A percentile compares a stretch with the other conserved stretches of the same genome.
Conservation (phyloP, 92 coral and sea anemone species). For the Desmophyllum pertusum region DNA sequence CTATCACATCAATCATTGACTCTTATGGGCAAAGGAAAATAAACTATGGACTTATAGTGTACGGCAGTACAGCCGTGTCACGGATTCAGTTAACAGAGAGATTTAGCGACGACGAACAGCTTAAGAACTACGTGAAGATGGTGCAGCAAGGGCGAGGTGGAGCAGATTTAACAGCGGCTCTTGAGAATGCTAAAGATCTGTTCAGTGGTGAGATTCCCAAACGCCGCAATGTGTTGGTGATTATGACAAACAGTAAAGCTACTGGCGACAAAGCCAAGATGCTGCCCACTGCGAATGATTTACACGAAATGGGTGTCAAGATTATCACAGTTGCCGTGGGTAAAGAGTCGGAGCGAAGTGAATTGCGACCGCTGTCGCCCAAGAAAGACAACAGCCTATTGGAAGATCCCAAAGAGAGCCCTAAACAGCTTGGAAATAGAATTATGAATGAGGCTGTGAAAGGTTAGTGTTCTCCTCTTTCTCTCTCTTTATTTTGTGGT, state of each 20-base stretch:
- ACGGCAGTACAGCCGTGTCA: constrained; percentile 66
- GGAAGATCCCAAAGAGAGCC: constrained; percentile 62
- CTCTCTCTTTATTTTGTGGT: too few species aligned
- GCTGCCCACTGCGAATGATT: constrained; percentile 8
- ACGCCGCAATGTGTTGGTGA: constrained; percentile 74
- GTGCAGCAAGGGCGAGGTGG: constrained; percentile 59
- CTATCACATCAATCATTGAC: constrained; percentile 76
- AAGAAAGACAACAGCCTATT: constrained; percentile 52
- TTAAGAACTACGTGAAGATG: constrained; percentile 68
- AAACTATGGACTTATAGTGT: constrained; percentile 77
- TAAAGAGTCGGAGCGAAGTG: constrained; percentile 66
- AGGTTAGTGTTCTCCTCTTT: constrained; percentile 16
- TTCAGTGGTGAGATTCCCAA: constrained; percentile 62
- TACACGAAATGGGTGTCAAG: constrained; percentile 70
- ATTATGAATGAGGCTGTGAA: constrained; percentile 59
- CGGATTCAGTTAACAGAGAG: constrained; percentile 70
- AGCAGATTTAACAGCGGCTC: constrained; percentile 62
- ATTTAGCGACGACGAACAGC: constrained; percentile 54
- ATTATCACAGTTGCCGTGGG: constrained; percentile 88
- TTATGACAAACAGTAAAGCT: constrained; percentile 81
- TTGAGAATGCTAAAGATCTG: constrained; percentile 64
- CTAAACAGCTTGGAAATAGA: constrained; percentile 72
- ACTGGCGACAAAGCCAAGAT: constrained; percentile 27
- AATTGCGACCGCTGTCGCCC: constrained; percentile 67
- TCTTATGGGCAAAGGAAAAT: constrained; percentile 79